Evolutionary conservation across 1,140 invertebrate species (phyloP), one percentile per base, ranked within the genome.

Genomic region (Antheraea pernyi): DNA sequence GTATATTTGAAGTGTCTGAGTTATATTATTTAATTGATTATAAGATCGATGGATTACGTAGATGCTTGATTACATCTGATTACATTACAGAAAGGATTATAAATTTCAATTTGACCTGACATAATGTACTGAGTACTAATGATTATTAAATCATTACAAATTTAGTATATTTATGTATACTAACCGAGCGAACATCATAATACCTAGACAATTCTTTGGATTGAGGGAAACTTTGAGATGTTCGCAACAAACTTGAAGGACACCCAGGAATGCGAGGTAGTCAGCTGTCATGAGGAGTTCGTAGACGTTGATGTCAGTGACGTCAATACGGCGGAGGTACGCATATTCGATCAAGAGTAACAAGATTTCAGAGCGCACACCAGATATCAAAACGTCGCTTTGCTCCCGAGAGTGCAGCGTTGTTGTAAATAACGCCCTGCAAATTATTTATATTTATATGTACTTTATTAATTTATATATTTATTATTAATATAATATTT

Each of bases 381-480:
- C 97, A 0, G 95, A 95, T 71, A 98, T 94, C 36, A 94, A 83
- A 0, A 97, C 95, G 79, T 96, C 95, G 19, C 94, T 95, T 76
- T 95, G 94, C 75, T 95, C 94, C 10, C 93, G 92, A 0, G 93
- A 93, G 80, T 96, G 94, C 48, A 97, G 86, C 0, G 95, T 95
- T 53, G 96, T 97, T 16, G 97, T 98, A 84, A 98, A 98, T n/a
- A 98, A 91, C 64, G 96, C 95, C 81, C 96, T 97, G 86, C 30
- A 64, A 36, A 16, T 16, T 16, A 53, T 16, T n/a, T 53, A 16
- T 42, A 42, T 42, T 4, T 42, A 42, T 42, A 8, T 10, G 16
- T 13, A 53, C 46, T 13, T 6, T n/a, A 11, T 53, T 53, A 9
- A 8, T 39, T 39, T 39, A 39, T 39, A 39, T 39, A 39, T 39